Conservation (phyloP, 2,797 vertebrate species). For the Sarcoramphus papa region DNA sequence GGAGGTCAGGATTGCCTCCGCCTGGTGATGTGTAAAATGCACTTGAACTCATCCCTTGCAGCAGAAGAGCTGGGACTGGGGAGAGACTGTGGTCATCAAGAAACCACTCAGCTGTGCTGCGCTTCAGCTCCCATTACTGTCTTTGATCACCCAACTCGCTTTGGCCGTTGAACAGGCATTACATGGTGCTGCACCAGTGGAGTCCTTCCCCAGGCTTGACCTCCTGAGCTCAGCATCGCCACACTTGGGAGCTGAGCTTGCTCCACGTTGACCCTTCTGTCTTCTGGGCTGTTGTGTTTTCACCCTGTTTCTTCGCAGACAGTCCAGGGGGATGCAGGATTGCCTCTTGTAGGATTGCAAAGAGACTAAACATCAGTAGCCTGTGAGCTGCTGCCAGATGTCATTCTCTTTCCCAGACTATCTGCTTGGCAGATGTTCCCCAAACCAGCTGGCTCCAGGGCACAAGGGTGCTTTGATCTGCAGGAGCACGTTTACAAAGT, state of each 20-base stretch:
- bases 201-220: not conserved
- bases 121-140: not conserved
- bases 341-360: not conserved
- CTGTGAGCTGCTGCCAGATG: not conserved
- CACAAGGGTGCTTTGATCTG: not conserved
- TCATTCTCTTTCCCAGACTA: not conserved
- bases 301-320: not conserved
- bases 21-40: not conserved
- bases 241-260: not conserved
- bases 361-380: not conserved
- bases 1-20: not conserved
- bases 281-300: not conserved
- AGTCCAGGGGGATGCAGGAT: not conserved
- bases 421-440: not conserved
- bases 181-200: not conserved
- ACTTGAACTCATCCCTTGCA: not conserved
- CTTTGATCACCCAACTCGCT: fast-evolving
- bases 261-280: not conserved
- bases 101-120: not conserved
- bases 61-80: not conserved
- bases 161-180: not conserved
- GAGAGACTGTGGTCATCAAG: not conserved
- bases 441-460: not conserved
- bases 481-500: not conserved
- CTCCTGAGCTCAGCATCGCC: not conserved